Evolutionary conservation across 2,888 invertebrate species (phyloP), one percentile per base, ranked within the genome.

Genomic region (Cremastinae sp.): DNA sequence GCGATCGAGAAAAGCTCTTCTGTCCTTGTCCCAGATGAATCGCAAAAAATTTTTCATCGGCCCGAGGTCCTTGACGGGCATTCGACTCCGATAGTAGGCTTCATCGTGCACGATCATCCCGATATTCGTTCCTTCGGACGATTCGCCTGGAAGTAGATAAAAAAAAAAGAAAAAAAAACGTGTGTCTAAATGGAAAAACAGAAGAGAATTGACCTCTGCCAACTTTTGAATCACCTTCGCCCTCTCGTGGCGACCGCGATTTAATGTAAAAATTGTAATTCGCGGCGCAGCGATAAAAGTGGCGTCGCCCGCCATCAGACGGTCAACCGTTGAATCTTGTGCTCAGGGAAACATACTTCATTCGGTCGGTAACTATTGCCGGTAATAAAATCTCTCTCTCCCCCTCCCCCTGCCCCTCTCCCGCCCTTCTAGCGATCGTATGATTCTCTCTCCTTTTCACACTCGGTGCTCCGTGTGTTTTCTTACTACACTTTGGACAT

Each of bases 11-110:
- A 88, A 78, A 7, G 85, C 76, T 75, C 70, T 80, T 74, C 70
- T 83, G 3, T 87, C 78, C 3, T 74, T 53, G 65, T 89, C 80
- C 88, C 88, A 89, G 43, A 89, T 28, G 34, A 88, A 87, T 18
- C 84, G 82, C 10, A 82, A 20, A 9, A 86, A 84, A 72, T 87
- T 89, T 72, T 61, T 51, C 0, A 81, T 3, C 0, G 77, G 20
- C 0, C 87, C 87, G 14, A 87, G 82, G 71, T 89, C 85, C 0
- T 83, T 81, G 18, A 81, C 65, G 0, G 89, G 89, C 65, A 78
- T 81, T 69, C 89, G 82, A 56, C 76, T 83, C 69, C 64, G 79
- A 74, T 88, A 89, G 80, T 88, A 89, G 1, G 75, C 79, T 0
- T 86, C 83, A 47, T 89, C 86, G 65, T 88, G 89, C 18, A 81